A percentile compares a stretch with the other conserved stretches of the same genome.
Evolutionary conservation across 2,797 vertebrate species (phyloP).

Genomic region (Danio tinwini): DNA sequence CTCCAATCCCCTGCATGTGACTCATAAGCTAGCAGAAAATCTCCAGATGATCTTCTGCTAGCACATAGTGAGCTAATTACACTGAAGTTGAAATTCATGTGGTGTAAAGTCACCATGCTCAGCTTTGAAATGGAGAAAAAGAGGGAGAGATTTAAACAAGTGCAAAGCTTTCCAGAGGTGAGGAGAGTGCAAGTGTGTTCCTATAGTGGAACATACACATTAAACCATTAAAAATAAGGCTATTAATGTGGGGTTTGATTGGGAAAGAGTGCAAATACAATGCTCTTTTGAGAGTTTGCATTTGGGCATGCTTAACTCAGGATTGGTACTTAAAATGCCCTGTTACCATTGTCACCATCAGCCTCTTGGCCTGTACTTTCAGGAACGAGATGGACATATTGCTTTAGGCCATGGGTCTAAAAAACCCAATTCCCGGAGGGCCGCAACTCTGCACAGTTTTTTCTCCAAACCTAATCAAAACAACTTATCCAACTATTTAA

Average conservation of each 20-base stretch:
- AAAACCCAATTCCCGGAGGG: no score
- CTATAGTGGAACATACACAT: neutral
- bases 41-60: conserved; percentile 84
- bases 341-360: neutral
- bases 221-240: neutral
- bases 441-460: no score
- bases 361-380: neutral
- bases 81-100: conserved; percentile 80
- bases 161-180: conserved; percentile 8
- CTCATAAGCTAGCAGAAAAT: conserved; percentile 87
- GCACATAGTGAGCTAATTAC: conserved; percentile 86
- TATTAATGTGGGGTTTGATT: neutral
- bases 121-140: conserved; percentile 61
- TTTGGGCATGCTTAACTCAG: conserved; percentile 26
- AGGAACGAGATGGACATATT: neutral
- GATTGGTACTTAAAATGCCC: conserved; percentile 51
- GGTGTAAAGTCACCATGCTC: conserved; percentile 76
- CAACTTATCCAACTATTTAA: no score
- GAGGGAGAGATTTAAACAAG: conserved; percentile 20
- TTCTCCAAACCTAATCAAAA: no score
- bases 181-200: conserved; percentile 8
- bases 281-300: conserved; percentile 25
- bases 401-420: neutral
- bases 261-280: conserved; percentile 13
- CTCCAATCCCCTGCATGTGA: conserved; percentile 89